Conservation (phyloP, 2,797 vertebrate species). For the Hozukius guyotensis region DNA sequence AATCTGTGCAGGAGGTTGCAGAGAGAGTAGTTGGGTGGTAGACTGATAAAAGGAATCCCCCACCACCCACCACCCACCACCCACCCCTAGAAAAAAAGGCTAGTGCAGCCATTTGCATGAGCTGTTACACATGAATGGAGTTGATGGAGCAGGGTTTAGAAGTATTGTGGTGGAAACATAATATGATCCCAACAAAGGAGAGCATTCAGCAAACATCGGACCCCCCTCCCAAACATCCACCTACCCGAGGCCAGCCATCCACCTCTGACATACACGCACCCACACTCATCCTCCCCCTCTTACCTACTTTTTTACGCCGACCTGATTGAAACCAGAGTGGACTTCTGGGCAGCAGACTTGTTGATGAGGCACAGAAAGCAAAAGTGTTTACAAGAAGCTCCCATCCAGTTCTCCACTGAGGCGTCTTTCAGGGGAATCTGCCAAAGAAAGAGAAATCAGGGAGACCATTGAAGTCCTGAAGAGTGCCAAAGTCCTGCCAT, state of each 20-base stretch:
- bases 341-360: conserved; percentile 19
- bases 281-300: conserved; percentile 3
- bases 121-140: conserved; percentile 87
- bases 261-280: conserved; percentile 52
- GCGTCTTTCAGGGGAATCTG: conserved; percentile 36
- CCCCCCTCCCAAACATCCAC: conserved; percentile 51
- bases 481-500: conserved; percentile 66
- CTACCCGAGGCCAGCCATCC: conserved; percentile 49
- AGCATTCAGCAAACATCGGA: conserved; percentile 76
- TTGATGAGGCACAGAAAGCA: conserved; percentile 56
- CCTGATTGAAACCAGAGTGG: conserved; percentile 35
- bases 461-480: conserved; percentile 43
- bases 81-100: conserved; percentile 61
- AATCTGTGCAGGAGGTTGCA: conserved; percentile 40
- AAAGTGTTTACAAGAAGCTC: conserved; percentile 64
- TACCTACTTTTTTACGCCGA: conserved; percentile 16
- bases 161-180: conserved; percentile 88
- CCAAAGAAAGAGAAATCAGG: conserved; percentile 50
- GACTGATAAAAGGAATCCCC: conserved; percentile 58
- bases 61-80: conserved; percentile 22
- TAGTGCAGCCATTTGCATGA: conserved; percentile 84
- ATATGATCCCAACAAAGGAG: conserved; percentile 85
- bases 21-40: conserved; percentile 52
- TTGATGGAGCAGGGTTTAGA: conserved; percentile 85
- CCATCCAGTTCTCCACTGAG: conserved; percentile 9